phyloP scores from a whole-genome alignment of 2,797 vertebrate species.

The Amphiprion clarkii region DNA sequence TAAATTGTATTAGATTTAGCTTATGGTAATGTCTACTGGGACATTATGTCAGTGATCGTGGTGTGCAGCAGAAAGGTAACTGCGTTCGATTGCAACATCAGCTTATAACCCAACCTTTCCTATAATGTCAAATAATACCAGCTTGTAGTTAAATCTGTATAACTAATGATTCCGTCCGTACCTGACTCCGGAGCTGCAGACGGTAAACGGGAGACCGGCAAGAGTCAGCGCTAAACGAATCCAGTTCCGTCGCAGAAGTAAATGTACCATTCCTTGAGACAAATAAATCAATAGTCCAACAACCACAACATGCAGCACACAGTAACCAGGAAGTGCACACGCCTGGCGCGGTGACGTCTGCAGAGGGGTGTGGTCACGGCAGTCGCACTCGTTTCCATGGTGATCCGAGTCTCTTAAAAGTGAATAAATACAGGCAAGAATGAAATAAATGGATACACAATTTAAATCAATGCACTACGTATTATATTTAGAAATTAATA shows the following conservation, averaged over 20 bases:
- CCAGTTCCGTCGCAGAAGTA: slow-evolving; percentile 47
- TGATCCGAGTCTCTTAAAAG: slow-evolving; percentile 14
- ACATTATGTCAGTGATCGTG: neutral
- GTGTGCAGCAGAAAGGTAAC: neutral
- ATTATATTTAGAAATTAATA: neutral
- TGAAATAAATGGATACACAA: neutral
- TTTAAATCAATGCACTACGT: neutral
- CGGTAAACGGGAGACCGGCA: slow-evolving; percentile 66
- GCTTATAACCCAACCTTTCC: neutral
- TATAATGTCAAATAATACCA: neutral
- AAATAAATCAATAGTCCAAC: neutral
- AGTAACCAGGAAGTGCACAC: slow-evolving; percentile 78
- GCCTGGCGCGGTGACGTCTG: slow-evolving; percentile 53
- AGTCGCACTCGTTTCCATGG: slow-evolving; percentile 55
- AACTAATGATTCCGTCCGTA: slow-evolving; percentile 32
- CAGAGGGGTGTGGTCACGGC: slow-evolving; percentile 16
- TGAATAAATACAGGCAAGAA: neutral
- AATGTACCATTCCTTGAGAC: slow-evolving; percentile 66
- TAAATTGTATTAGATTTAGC: no score
- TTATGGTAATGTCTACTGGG: no score
- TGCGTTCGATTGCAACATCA: neutral
- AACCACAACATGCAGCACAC: neutral
- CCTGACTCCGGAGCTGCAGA: slow-evolving; percentile 55
- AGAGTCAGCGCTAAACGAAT: slow-evolving; percentile 78
- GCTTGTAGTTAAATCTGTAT: neutral